Evolutionary conservation across 2,113 vertebrate genomes (phyloP), one percentile per base, ranked within the genome.

Genomic region (Siniperca knerii): DNA sequence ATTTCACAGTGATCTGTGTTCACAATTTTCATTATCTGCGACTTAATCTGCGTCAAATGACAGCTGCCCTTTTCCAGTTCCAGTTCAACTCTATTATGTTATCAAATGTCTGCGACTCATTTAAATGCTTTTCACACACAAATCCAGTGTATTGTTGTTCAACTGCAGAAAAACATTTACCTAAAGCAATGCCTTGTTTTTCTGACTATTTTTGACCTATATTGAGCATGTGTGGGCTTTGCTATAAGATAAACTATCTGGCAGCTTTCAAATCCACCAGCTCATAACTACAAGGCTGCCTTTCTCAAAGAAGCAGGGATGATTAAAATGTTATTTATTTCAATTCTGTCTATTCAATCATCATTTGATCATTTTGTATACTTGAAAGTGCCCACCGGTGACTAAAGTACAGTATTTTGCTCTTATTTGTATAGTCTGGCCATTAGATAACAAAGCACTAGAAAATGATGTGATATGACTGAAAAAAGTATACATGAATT

Each of bases 1-100:
- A 83, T 91, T 91, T 86, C 80, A 86, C 64, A 42, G 61, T 60
- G 9, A 87, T 83, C 82, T 37, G 8, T 85, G 81, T 76, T 89
- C 75, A 68, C 77, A 79, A 11, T 78, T 88, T 81, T 85, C 61
- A 82, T 90, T 84, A 87, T 88, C 74, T 72, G 73, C 33, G 8
- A 82, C 83, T 77, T 79, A 75, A 92, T 81, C 77, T 66, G 71
- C 40, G 0, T 80, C 40, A 75, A 77, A 68, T 83, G 58, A 72
- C 85, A 83, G 75, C 64, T 76, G 86, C 69, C 75, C 71, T 77
- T 70, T 85, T 74, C 40, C 58, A 68, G 65, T 78, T 87, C 58
- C 66, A 62, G 35, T 66, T 91, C 66, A 81, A 37, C 55, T 82
- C 71, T 58, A 85, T 87, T 83, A 74, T 67, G 20, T 50, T 76